Percentiles rank a stretch among this genome's conserved stretches.
These are phyloP conservation scores for Malurus splendens DNA, from an alignment of 2,797 vertebrate species.

Conservation along the genomic window DNA sequence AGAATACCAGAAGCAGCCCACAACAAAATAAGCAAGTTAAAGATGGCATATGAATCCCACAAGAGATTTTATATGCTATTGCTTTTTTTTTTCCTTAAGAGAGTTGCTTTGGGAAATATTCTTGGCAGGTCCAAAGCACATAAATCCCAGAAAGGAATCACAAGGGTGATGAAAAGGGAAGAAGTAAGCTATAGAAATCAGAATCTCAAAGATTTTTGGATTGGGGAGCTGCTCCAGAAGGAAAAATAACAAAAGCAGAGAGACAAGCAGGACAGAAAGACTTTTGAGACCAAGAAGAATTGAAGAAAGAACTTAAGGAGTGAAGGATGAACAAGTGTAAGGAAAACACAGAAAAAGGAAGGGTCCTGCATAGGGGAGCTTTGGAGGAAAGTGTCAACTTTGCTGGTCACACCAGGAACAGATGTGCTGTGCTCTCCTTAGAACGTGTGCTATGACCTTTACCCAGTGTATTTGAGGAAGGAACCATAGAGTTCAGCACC, in stretches of 20 bases:
- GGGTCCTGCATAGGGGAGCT: neutral
- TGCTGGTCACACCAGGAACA: neutral
- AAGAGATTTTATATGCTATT: neutral
- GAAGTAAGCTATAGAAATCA: neutral
- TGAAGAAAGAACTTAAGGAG: neutral
- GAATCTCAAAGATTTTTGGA: neutral
- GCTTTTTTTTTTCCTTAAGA: neutral
- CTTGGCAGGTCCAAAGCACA: neutral
- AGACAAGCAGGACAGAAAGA: neutral
- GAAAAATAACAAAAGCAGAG: neutral
- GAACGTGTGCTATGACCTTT: neutral
- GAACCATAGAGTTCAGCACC: neutral
- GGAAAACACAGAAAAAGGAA: neutral
- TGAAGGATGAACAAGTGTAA: neutral
- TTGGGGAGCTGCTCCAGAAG: neutral
- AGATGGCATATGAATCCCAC: neutral
- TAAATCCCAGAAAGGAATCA: neutral
- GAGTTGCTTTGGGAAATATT: neutral
- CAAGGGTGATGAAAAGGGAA: neutral
- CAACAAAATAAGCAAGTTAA: neutral
- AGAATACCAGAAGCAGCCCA: neutral
- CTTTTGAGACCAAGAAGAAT: neutral
- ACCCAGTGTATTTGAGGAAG: neutral
- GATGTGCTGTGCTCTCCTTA: neutral
- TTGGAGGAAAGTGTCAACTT: neutral